Evolutionary conservation across 64 coral and sea anemone species (phyloP), one percentile per base, ranked within the genome.

Genomic region (Anthopleura sola): DNA sequence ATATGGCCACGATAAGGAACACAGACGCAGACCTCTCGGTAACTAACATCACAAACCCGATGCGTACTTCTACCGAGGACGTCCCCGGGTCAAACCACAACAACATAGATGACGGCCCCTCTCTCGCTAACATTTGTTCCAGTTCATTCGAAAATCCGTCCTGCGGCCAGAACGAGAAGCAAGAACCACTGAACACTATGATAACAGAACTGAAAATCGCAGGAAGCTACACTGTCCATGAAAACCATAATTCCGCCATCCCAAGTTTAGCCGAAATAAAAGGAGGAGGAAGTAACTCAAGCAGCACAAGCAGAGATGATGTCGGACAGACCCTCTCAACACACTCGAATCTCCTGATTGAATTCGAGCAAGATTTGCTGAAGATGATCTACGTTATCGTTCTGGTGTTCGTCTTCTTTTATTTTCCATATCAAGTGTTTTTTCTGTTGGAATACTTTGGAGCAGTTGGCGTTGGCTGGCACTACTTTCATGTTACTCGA

Each of bases 351-450:
- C 64, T 36, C 13, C 69, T 81, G 11, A 86, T 87, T 36, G 94
- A 96, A 47, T 90, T 90, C 23, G 94, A 96, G 37, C 84, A 87
- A 40, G 94, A 96, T 69, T 83, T 96, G 2, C 83, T 96, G 16
- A 89, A 84, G 56, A 96, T 96, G 94, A 88, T 96, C 5, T 96
- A 92, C 75, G 88, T 86, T 3, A 87, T 96, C 24, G 94, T 96
- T 0, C 58, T 92, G 8, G 81, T 96, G 20, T 96, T 88, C 46
- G 19, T 96, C 3, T 36, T 84, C 11, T 96, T 90, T 37, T 96
- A 96, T 38, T 75, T 96, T 24, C 94, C 94, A 15, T 86, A 68
- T 28, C 94, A 96, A 50, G 80, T 96, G 18, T 36, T 86, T 26
- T 96, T 87, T 34, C 47, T 96, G 37, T 32, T 96, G 87, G 44